phyloP scores from a whole-genome alignment of 2,113 vertebrate species.

The Tragelaphus buxtoni region DNA sequence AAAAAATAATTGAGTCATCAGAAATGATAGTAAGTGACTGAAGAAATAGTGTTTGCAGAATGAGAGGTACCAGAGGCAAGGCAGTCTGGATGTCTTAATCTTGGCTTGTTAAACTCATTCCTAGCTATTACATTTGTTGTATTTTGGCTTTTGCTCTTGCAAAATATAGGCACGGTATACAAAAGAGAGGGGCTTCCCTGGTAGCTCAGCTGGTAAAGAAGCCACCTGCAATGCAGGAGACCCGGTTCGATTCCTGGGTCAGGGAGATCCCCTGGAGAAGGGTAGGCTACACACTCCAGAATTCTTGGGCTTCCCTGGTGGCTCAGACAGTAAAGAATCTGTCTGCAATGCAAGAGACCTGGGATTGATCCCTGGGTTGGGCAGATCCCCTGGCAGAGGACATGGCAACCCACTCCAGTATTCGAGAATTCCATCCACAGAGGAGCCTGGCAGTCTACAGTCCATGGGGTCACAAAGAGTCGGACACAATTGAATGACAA shows the following conservation, averaged over 20 bases:
- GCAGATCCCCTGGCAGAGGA: background rate
- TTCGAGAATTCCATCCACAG: background rate
- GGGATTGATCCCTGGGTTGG: background rate
- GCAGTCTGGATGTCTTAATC: background rate
- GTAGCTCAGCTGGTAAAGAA: background rate
- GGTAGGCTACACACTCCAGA: background rate
- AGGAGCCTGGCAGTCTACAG: background rate
- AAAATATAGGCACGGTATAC: background rate
- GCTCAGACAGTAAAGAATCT: background rate
- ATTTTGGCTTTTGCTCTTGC: background rate
- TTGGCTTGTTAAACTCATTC: background rate
- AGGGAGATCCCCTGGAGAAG: background rate
- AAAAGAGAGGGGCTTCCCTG: background rate
- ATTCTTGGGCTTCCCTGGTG: background rate
- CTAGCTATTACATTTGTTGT: background rate
- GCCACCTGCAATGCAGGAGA: background rate
- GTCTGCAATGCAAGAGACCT: background rate
- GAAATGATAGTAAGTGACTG: background rate
- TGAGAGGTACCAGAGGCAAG: background rate
- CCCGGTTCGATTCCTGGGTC: background rate
- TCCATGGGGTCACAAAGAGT: background rate
- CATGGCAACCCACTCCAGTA: background rate
- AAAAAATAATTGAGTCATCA: background rate
- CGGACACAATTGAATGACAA: rapidly evolving
- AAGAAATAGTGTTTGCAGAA: background rate